Evolutionary conservation across 1,140 invertebrate species (phyloP), one percentile per base, ranked within the genome.

Genomic region (Lordiphosa mommai): DNA sequence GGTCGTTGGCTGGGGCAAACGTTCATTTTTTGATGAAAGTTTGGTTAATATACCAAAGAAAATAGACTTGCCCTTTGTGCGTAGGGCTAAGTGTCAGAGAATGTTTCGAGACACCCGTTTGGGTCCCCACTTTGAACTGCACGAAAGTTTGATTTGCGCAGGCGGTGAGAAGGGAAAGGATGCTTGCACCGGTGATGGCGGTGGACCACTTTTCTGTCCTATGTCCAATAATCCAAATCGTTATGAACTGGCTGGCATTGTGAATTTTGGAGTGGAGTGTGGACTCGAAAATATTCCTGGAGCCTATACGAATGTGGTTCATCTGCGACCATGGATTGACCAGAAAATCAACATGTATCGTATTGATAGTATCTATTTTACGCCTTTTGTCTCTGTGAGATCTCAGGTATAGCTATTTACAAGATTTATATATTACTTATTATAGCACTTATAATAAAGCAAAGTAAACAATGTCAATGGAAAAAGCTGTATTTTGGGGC

Each of bases 101-200:
- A 38, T 70, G 17, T 80, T 93, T n/a, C 73, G 88, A 8, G 61
- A 47, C 2, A 90, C 90, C 0, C 30, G 89, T 14, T 71, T 91
- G 14, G 89, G 89, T 10, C 23, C 12, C 0, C 64, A 64, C 8
- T 92, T 91, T 66, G 71, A 70, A 4, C 74, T 92, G 6, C 71
- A 91, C 64, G 27, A 60, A 0, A 89, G 88, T 23, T 91, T 91
- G 50, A 60, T 90, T 2, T 92, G 91, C 52, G 91, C 91, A 5
- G 91, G 91, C 4, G 94, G 94, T 1, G 92, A 93, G 69, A 90
- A 91, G 55, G 93, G 92, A 9, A 92, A 93, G 56, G 94, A 95
- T 40, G 91, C 92, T 0, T 93, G 92, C 87, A 90, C 91, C 90
- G 94, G 94, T 56, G 94, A 95, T 72, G 94, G 94, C 2, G 94